Base-by-base conservation (phyloP, 2,888 invertebrate genomes). In the Heliconius sara region DNA sequence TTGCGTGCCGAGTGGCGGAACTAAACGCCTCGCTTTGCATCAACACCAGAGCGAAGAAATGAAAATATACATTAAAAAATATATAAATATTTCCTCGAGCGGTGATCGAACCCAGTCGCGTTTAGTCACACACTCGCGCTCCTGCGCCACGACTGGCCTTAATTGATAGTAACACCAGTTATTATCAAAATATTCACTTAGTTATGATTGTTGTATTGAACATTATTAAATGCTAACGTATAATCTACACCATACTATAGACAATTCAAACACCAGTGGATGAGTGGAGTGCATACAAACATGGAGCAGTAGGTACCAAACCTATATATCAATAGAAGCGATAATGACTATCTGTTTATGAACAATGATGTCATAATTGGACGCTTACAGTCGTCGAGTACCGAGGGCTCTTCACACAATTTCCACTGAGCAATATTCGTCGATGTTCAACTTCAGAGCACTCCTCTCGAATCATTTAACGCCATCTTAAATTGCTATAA, bases 301-400 rank as follows among this genome's bases (percentile, higher is more conserved):
- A 43, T 43, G 6, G 43, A 39, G 13, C 13, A 68, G 43, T 39
- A 39, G 34, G 34, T 43, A 70, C 60, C 13, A 63, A 66, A 76
- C 66, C 73, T 71, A 80, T 83, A 74, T 74, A 79, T 78, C 70
- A 79, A 71, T 76, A 77, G 66, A 67, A 80, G 77, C 79, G 71
- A 78, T 79, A 83, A 82, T 82, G 83, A 83, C 78, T 77, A 76
- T 79, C 79, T 81, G 78, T 80, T 80, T 79, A 77, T 80, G 82
- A 82, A 76, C 79, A 66, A 82, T 81, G 80, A 80, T 75, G 80
- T 79, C 78, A 75, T 81, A 76, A 81, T 81, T 81, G 81, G 75
- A 81, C 75, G 77, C 83, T 81, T 79, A 79, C 76, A 80, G 80
- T 77, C 80, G 68, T 74, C 79, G 80, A 79, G 77, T 73, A 63